A percentile compares a stretch with the other conserved stretches of the same genome.
These are phyloP conservation scores for Copidosoma aretas DNA, from an alignment of 2,888 invertebrate genomes.

Conservation along the genomic window DNA sequence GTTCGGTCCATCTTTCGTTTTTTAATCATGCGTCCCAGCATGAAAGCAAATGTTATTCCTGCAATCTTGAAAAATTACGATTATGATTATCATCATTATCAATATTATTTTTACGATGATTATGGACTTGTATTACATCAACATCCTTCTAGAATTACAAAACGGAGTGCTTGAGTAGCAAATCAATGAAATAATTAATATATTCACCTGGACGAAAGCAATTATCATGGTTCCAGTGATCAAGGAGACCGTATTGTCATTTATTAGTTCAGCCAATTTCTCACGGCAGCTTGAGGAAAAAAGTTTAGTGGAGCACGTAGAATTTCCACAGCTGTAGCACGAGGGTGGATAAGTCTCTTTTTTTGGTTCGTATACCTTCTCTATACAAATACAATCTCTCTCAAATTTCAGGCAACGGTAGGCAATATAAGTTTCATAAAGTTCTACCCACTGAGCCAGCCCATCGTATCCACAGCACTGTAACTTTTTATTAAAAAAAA, in stretches of 20 bases:
- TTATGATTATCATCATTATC: too few relatives aligned
- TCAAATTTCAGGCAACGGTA: too few relatives aligned
- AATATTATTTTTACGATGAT: too few relatives aligned
- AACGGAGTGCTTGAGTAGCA: too few relatives aligned
- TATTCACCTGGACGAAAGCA: conserved; percentile 75
- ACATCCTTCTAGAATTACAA: too few relatives aligned
- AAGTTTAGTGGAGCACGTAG: conserved; percentile 41
- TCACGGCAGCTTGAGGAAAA: conserved; percentile 68
- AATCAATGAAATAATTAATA: too few relatives aligned
- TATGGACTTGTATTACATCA: too few relatives aligned
- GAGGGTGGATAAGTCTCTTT: conserved; percentile 68
- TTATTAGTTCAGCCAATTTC: conserved; percentile 68
- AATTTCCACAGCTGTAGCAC: conserved; percentile 55
- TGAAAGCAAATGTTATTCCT: conserved; percentile 88
- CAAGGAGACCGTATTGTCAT: conserved; percentile 74
- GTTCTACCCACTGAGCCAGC: conserved; percentile 63
- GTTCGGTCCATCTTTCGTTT: conserved; percentile 77
- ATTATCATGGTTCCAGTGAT: conserved; percentile 81
- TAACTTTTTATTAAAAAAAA: conserved; percentile 50
- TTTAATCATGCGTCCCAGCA: conserved; percentile 85
- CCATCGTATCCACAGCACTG: conserved; percentile 61
- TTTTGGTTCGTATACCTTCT: too few relatives aligned
- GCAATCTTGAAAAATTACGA: conserved; percentile 73
- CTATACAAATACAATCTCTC: too few relatives aligned
- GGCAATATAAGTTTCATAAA: too few relatives aligned